These are phyloP conservation scores for Drosophila quinaria DNA, from an alignment of 2,888 invertebrate species.

Conservation along the genomic window DNA sequence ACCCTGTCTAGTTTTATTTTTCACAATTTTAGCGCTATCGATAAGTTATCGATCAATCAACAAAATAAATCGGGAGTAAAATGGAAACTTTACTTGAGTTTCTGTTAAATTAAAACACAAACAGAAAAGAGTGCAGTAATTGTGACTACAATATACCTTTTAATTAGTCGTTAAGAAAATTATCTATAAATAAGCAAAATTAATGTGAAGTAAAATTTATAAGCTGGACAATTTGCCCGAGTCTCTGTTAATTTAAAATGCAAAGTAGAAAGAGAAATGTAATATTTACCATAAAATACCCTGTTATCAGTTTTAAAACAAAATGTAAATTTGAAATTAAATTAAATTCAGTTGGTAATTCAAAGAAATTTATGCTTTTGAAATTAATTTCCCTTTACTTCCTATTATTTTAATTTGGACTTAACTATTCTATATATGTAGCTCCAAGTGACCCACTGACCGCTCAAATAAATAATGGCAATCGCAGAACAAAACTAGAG, in stretches of 20 bases:
- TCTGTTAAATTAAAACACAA: not conserved
- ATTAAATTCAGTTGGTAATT: not conserved
- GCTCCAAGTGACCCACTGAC: slow-evolving; percentile 9
- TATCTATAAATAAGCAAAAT: too few species aligned
- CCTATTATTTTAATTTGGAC: not conserved
- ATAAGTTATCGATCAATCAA: not conserved
- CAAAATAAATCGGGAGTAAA: not conserved
- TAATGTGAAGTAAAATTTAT: too few species aligned
- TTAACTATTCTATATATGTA: not conserved
- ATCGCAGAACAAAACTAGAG: slow-evolving; percentile 36
- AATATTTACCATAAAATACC: too few species aligned
- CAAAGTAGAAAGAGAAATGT: too few species aligned
- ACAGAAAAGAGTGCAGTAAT: not conserved
- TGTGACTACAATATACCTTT: not conserved
- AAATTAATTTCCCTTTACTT: slow-evolving; percentile 7
- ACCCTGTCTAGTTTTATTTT: not conserved
- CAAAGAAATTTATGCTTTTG: not conserved
- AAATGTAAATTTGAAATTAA: not conserved
- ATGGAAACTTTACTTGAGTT: not conserved
- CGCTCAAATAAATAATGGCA: slow-evolving; percentile 47
- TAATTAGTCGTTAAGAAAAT: too few species aligned
- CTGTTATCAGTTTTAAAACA: too few species aligned
- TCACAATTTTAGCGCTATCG: not conserved
- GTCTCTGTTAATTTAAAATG: too few species aligned
- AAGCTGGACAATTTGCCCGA: too few species aligned